Evolutionary conservation across 2,797 vertebrate species (phyloP).

Genomic region (Ceryle rudis): DNA sequence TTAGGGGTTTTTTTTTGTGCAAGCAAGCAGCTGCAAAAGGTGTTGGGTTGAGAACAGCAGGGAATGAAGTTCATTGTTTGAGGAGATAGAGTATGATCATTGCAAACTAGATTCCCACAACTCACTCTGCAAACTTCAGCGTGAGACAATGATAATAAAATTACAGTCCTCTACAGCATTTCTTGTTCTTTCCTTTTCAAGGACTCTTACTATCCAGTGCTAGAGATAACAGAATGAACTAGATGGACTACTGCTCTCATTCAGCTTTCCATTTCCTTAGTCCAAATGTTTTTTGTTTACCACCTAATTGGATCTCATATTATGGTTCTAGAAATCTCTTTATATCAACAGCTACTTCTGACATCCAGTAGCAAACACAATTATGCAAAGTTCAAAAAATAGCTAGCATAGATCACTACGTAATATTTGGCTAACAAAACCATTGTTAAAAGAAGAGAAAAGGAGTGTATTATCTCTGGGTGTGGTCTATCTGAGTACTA

Average conservation of each 20-base stretch:
- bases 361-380: not conserved
- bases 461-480: constrained; percentile 15
- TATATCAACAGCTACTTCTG: not conserved
- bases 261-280: not conserved
- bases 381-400: constrained; percentile 16
- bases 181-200: not conserved
- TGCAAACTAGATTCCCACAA: not conserved
- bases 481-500: constrained; percentile 50
- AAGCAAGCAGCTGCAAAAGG: not conserved
- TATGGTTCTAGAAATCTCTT: not conserved
- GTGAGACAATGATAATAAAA: not conserved
- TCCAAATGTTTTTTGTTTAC: not conserved
- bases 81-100: not conserved
- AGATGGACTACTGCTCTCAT: not conserved
- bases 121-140: not conserved
- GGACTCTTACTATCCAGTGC: not conserved
- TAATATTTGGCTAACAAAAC: not conserved
- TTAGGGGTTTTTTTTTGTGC: not conserved
- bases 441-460: not conserved
- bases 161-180: not conserved
- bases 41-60: not conserved
- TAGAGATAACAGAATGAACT: not conserved
- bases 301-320: not conserved
- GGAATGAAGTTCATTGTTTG: not conserved
- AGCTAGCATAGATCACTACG: not conserved